Evolutionary conservation across 2,888 invertebrate genomes (phyloP).

Genomic region (Julus scandinavius): DNA sequence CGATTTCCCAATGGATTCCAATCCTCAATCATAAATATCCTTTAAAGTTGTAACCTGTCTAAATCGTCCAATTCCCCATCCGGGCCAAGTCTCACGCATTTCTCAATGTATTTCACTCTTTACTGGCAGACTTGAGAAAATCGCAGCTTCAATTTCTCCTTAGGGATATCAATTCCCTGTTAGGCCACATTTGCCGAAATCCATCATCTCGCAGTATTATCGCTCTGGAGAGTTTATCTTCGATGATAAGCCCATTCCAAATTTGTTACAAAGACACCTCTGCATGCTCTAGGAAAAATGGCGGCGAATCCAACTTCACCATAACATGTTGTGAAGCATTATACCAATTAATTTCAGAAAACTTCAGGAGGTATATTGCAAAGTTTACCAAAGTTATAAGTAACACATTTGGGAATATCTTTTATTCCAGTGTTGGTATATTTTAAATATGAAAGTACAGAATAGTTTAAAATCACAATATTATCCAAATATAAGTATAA

Average conservation of each 20-base stretch:
- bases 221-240: background rate
- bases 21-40: background rate
- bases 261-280: background rate
- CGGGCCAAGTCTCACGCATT: background rate
- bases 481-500: too few species aligned
- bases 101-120: background rate
- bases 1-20: background rate
- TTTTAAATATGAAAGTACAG: too few species aligned
- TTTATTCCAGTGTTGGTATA: too few species aligned
- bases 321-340: too few species aligned
- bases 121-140: background rate
- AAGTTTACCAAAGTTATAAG: too few species aligned
- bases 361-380: too few species aligned
- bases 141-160: slow-evolving; percentile 19
- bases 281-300: background rate
- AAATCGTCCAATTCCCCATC: slow-evolving; percentile 4
- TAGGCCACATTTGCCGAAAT: background rate
- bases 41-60: slow-evolving; percentile 18
- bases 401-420: too few species aligned
- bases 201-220: slow-evolving; percentile 15
- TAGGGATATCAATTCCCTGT: background rate
- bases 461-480: too few species aligned
- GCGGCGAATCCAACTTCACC: too few species aligned
- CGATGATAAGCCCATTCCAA: background rate
- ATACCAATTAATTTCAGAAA: too few species aligned